phyloP scores from a whole-genome alignment of 2,113 vertebrate genomes.

The Perognathus longimembris region DNA sequence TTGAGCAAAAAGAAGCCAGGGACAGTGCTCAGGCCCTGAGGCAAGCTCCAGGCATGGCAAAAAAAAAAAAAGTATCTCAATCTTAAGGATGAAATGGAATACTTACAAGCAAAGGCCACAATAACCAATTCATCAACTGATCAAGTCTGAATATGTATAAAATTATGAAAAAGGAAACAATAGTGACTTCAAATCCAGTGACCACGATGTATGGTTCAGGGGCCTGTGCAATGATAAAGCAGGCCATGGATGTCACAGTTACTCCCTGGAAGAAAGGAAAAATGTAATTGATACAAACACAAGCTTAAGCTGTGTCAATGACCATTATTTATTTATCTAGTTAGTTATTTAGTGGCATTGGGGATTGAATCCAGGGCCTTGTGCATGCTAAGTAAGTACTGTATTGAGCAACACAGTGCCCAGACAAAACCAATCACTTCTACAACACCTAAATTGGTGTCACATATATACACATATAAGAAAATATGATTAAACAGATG shows the following conservation, averaged over 20 bases:
- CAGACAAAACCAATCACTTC: background rate
- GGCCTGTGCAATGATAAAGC: conserved; percentile 80
- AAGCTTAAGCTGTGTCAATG: conserved; percentile 38
- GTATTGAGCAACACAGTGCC: background rate
- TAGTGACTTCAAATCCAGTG: conserved; percentile 85
- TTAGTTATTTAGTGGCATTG: background rate
- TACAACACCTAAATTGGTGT: background rate
- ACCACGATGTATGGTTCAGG: conserved; percentile 83
- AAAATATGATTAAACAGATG: background rate
- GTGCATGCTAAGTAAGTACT: background rate
- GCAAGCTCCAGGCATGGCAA: too few relatives aligned
- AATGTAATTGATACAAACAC: background rate
- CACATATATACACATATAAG: background rate
- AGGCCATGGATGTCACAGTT: conserved; percentile 80
- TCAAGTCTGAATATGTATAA: conserved; percentile 90
- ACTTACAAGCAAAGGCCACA: conserved; percentile 93
- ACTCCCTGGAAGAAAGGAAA: conserved; percentile 80
- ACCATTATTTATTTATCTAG: background rate
- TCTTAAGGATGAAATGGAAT: background rate
- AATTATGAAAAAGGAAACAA: conserved; percentile 85
- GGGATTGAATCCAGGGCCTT: background rate
- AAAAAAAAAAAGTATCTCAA: conserved; percentile 22
- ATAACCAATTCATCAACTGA: conserved; percentile 82
- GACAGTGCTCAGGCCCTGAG: too few relatives aligned
- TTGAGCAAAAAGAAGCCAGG: too few relatives aligned